phyloP scores from a whole-genome alignment of 2,888 invertebrate genomes.

The Chalcis sispes region DNA sequence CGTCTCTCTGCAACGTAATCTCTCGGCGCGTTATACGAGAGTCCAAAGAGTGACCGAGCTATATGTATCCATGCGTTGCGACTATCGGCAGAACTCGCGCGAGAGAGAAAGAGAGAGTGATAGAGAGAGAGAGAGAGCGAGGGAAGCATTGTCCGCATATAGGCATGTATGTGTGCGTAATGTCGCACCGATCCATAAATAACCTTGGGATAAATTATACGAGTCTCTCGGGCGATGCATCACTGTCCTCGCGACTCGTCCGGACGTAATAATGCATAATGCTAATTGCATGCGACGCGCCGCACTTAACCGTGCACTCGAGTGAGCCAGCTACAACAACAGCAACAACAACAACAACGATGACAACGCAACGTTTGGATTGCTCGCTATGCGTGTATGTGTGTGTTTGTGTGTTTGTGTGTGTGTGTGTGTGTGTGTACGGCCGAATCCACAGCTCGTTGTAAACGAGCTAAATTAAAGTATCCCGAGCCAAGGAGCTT shows the following conservation, averaged over 20 bases:
- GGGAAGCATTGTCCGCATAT: neutral
- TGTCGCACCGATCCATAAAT: conserved; percentile 38
- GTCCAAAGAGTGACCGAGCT: neutral
- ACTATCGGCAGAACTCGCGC: too few species aligned
- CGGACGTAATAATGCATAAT: conserved; percentile 53
- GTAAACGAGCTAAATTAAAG: neutral
- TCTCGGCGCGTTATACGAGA: neutral
- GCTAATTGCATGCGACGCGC: conserved; percentile 46
- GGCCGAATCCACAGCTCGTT: too few species aligned
- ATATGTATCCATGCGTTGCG: too few species aligned
- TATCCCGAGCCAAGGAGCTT: neutral
- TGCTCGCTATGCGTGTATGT: too few species aligned
- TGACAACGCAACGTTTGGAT: too few species aligned
- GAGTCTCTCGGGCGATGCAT: conserved; percentile 40
- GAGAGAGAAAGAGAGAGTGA: too few species aligned
- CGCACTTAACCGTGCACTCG: conserved; percentile 22
- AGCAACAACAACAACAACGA: too few species aligned
- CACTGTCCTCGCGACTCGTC: conserved; percentile 47
- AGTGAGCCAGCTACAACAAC: too few species aligned
- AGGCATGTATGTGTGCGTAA: too few species aligned
- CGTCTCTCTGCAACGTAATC: neutral
- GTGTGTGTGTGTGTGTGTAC: neutral
- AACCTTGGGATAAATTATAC: conserved; percentile 40
- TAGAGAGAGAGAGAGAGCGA: too few species aligned
- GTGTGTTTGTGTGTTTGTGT: too few species aligned